Evolutionary conservation across 2,888 invertebrate species (phyloP).

Genomic region (Conus canariensis): DNA sequence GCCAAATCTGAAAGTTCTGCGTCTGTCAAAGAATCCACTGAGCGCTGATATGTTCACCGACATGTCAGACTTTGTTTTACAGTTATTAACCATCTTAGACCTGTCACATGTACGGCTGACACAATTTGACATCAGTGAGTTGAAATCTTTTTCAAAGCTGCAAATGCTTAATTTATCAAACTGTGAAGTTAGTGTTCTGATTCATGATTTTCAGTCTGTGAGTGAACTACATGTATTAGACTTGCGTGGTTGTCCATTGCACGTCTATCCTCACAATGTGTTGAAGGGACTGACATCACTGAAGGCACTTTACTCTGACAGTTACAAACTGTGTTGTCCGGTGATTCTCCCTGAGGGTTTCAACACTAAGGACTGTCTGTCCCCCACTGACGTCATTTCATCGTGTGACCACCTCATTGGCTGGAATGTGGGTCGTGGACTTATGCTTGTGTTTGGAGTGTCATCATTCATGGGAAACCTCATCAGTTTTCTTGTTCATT

Average conservation of each 20-base stretch:
- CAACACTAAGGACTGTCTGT: conserved; percentile 16
- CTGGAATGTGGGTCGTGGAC: conserved; percentile 5
- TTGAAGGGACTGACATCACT: background rate
- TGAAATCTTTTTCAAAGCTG: conserved; percentile 81
- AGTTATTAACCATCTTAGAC: background rate
- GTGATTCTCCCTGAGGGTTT: background rate
- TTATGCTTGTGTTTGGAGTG: conserved; percentile 22
- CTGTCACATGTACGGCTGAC: background rate
- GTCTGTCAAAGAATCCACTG: background rate
- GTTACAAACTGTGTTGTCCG: conserved; percentile 21
- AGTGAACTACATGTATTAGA: conserved; percentile 16
- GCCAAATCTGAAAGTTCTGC: background rate
- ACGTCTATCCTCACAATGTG: background rate
- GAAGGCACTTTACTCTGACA: background rate
- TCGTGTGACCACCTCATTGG: conserved; percentile 43
- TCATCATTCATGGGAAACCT: conserved; percentile 40
- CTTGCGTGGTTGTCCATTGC: conserved; percentile 21
- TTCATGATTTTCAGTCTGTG: background rate
- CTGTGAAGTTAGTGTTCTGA: background rate
- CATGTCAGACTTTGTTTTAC: background rate
- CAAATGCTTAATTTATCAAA: conserved; percentile 15
- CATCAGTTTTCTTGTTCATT: conserved; percentile 24
- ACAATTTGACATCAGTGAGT: background rate
- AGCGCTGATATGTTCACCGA: no score
- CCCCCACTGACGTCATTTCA: conserved; percentile 44